These are phyloP conservation scores for Chloroceryle aenea DNA, from an alignment of 2,113 vertebrate genomes.

Conservation along the genomic window DNA sequence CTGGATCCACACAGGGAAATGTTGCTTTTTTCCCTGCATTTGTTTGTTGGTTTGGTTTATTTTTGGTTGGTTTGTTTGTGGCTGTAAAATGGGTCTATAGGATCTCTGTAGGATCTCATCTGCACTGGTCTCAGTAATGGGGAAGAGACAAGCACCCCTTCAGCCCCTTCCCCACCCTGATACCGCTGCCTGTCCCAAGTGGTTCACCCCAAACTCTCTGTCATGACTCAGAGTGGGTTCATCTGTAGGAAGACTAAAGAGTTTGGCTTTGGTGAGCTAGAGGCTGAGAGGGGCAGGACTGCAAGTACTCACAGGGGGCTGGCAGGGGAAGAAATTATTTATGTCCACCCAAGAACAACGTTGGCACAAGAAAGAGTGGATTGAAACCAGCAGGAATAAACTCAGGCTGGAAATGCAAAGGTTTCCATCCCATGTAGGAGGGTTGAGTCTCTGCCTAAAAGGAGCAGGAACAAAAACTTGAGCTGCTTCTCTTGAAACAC, in stretches of 20 bases:
- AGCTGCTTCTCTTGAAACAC: neutral
- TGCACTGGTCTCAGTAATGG: rapidly evolving
- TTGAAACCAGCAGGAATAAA: constrained; percentile 18
- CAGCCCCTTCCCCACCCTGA: neutral
- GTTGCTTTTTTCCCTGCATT: too few species aligned
- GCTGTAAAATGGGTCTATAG: neutral
- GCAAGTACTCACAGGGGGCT: neutral
- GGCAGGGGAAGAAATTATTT: neutral
- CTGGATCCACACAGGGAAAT: neutral
- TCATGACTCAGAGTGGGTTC: neutral
- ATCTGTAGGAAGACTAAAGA: neutral
- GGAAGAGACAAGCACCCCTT: neutral
- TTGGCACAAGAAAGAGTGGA: neutral
- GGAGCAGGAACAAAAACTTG: neutral
- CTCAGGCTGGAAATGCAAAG: neutral
- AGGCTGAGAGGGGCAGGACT: neutral
- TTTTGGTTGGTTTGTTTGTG: neutral
- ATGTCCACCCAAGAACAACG: neutral
- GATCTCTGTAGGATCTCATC: neutral
- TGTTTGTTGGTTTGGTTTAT: too few species aligned
- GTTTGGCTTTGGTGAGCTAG: neutral
- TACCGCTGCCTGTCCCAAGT: neutral
- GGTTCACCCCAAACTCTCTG: neutral
- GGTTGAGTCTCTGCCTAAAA: neutral
- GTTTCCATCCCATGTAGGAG: neutral